These are phyloP conservation scores for Corythornis leucogaster DNA, from an alignment of 2,797 vertebrate species.

Conservation along the genomic window DNA sequence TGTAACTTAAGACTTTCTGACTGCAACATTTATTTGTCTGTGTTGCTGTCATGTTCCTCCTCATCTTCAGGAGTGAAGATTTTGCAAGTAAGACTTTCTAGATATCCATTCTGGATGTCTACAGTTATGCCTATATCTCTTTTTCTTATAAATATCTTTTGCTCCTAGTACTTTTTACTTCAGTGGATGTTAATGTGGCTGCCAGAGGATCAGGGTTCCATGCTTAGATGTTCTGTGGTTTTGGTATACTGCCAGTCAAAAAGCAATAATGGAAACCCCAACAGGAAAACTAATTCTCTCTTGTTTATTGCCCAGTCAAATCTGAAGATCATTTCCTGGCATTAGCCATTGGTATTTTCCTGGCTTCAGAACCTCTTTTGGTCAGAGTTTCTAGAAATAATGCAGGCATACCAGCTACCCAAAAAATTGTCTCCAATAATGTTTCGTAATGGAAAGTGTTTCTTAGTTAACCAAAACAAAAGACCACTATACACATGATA, in stretches of 20 bases:
- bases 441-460: not conserved
- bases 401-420: not conserved
- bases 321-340: slow-evolving; percentile 41
- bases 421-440: not conserved
- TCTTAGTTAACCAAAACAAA: not conserved
- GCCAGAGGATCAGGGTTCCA: not conserved
- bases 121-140: not conserved
- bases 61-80: not conserved
- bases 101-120: not conserved
- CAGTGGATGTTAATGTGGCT: not conserved
- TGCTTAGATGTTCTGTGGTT: not conserved
- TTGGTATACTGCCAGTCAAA: slow-evolving; percentile 47
- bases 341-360: slow-evolving; percentile 6
- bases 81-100: not conserved
- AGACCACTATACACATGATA: not conserved
- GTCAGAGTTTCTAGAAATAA: not conserved
- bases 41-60: not conserved
- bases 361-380: not conserved
- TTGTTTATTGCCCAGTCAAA: slow-evolving; percentile 25
- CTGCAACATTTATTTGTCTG: not conserved
- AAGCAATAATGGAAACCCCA: slow-evolving; percentile 33
- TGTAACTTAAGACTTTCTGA: not conserved
- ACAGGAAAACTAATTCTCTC: slow-evolving; percentile 49
- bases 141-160: not conserved
- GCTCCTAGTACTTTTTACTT: not conserved